Base-by-base conservation (phyloP, 2,797 vertebrate species). In the Heliangelus exortis region DNA sequence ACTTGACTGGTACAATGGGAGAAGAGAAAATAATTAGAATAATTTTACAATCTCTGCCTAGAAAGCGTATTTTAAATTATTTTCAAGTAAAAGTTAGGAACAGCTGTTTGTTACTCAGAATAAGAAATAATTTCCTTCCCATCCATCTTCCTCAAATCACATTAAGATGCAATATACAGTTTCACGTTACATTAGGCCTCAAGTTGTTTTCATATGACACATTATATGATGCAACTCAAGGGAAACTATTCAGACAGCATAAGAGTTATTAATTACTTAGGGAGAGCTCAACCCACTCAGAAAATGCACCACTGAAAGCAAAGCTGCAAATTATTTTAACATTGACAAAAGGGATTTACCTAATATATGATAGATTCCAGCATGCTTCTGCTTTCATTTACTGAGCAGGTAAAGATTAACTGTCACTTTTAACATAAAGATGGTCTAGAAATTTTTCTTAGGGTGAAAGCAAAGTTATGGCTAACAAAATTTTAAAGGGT, bases 81-180 rank as follows among this genome's bases (percentile, higher is more conserved):
- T 94, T 85, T 95, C 15, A 92, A 91, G 89, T 67, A 96, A 96
- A 91, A 92, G 57, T 80, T 63, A 96, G 90, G 86, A 85, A 66
- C 92, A 96, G 91, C 90, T 96, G 95, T 92, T 91, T 93, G 95
- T 53, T 89, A 83, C 77, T 81, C 90, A 89, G 89, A 89, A 87
- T 92, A 96, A 96, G 87, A 96, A 96, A 91, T 90, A 79, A 96
- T 84, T 93, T 96, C 93, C 93, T 85, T 93, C 79, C 80, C 85
- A 97, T 96, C 87, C 80, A 92, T 97, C 96, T 96, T 96, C 89
- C 93, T 96, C 94, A 97, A 95, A 96, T 97, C 95, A 96, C 94
- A 88, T 94, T 90, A 92, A 88, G 92, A 95, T 90, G 66, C 36
- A 47, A 53, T 61, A 41, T 39, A 59, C 11, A 69, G 95, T 84